phyloP scores from a whole-genome alignment of 53 echinoderm and acorn worm species.

The Astropecten irregularis region DNA sequence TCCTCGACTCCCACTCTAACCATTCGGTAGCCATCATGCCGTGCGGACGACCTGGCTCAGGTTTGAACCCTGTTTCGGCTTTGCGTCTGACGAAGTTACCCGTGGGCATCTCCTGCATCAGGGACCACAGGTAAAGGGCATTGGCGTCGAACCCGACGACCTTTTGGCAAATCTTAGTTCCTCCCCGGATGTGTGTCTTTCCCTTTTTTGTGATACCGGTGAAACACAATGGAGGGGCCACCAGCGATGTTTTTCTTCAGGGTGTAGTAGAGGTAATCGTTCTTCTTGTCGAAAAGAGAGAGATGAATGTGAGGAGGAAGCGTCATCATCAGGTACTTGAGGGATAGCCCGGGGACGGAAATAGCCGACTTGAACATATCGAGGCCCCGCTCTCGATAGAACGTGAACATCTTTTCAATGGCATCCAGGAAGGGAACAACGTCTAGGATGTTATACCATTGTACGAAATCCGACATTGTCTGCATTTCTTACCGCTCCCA shows the following conservation, averaged over 20 bases:
- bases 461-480: slow-evolving; percentile 37
- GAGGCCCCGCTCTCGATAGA: slow-evolving; percentile 17
- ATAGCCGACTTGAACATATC: slow-evolving; percentile 53
- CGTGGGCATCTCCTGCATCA: no score
- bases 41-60: neutral
- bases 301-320: neutral
- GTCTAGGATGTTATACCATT: slow-evolving; percentile 58
- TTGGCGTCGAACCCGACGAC: no score
- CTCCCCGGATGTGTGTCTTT: no score
- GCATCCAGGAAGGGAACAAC: slow-evolving; percentile 50
- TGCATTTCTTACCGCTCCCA: slow-evolving; percentile 32
- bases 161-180: no score
- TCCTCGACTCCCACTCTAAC: neutral
- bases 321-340: slow-evolving; percentile 22
- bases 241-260: slow-evolving; percentile 15
- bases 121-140: no score
- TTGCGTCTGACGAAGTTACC: no score
- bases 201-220: no score
- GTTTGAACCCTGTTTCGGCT: no score
- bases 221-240: slow-evolving; percentile 2
- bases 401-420: slow-evolving; percentile 23
- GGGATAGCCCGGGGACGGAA: slow-evolving; percentile 28
- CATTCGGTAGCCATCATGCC: slow-evolving; percentile 13
- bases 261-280: slow-evolving; percentile 19
- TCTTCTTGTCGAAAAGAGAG: neutral